Evolutionary conservation across 2,888 invertebrate genomes (phyloP).

Genomic region (Drosophila prostipennis): DNA sequence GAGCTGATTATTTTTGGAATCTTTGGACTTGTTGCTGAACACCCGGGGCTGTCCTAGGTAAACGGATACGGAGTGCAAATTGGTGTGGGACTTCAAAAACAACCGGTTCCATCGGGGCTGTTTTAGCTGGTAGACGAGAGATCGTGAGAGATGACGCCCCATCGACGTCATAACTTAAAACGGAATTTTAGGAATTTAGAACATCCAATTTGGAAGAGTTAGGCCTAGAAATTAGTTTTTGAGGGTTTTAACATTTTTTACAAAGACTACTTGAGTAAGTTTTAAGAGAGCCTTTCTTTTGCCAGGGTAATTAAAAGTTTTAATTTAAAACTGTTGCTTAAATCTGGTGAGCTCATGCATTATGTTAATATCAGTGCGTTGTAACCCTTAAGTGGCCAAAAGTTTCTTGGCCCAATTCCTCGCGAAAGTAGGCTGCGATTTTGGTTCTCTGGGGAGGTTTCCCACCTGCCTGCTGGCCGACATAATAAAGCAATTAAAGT

Average conservation of each 20-base stretch:
- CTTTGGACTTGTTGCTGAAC: neutral
- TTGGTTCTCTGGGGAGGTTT: neutral
- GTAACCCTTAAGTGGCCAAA: neutral
- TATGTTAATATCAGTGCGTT: neutral
- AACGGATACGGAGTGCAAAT: neutral
- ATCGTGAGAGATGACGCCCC: conserved; percentile 3
- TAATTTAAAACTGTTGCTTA: too few species aligned
- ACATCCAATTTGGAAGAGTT: neutral
- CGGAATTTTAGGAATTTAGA: neutral
- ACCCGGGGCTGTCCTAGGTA: neutral
- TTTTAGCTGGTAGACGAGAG: neutral
- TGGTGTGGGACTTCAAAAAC: neutral
- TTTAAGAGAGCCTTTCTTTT: neutral
- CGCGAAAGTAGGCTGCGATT: conserved; percentile 5
- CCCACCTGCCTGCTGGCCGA: conserved; percentile 21
- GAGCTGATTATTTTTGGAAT: neutral
- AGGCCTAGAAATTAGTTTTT: conserved; percentile 1
- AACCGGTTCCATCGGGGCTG: conserved; percentile 15
- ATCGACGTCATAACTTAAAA: neutral
- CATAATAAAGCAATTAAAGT: conserved; percentile 51
- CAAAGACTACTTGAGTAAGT: neutral
- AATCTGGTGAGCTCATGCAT: too few species aligned
- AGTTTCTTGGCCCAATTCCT: conserved; percentile 14
- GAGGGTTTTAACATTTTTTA: neutral
- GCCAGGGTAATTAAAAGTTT: too few species aligned